Evolutionary conservation across 2,888 invertebrate species (phyloP).

Genomic region (Eugnorisma glareosa): DNA sequence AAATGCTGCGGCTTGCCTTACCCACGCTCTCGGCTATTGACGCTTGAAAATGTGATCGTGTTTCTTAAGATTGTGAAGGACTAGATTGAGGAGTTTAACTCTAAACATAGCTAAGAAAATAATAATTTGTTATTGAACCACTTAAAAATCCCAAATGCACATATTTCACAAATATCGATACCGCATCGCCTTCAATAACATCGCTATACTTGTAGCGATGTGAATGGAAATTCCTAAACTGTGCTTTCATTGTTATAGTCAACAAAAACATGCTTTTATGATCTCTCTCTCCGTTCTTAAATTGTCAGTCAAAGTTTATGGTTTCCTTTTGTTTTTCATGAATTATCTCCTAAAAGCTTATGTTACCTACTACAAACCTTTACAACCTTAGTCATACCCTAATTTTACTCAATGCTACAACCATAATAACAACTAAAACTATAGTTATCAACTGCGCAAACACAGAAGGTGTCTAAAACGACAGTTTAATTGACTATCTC

Average conservation of each 20-base stretch:
- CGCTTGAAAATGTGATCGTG: constrained; percentile 64
- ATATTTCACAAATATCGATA: background rate
- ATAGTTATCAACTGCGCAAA: constrained; percentile 52
- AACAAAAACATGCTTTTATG: no score
- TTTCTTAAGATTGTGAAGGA: constrained; percentile 57
- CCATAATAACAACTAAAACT: constrained; percentile 36
- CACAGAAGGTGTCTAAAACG: constrained; percentile 52
- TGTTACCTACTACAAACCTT: background rate
- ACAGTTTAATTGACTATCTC: constrained; percentile 63
- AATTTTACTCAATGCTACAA: background rate
- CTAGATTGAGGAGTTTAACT: constrained; percentile 30
- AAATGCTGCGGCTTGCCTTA: constrained; percentile 81
- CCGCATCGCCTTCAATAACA: background rate
- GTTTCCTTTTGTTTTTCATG: background rate
- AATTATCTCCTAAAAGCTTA: background rate
- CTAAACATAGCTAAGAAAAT: background rate
- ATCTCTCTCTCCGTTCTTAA: background rate
- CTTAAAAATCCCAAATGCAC: background rate
- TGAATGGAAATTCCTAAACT: background rate
- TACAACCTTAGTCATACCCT: no score
- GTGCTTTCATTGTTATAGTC: background rate
- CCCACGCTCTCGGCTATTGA: constrained; percentile 77
- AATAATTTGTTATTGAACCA: background rate
- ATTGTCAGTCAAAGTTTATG: background rate
- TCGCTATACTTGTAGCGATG: background rate